Evolutionary conservation across 2,113 vertebrate species (phyloP), one percentile per base, ranked within the genome.

Genomic region (Urocolius indicus): DNA sequence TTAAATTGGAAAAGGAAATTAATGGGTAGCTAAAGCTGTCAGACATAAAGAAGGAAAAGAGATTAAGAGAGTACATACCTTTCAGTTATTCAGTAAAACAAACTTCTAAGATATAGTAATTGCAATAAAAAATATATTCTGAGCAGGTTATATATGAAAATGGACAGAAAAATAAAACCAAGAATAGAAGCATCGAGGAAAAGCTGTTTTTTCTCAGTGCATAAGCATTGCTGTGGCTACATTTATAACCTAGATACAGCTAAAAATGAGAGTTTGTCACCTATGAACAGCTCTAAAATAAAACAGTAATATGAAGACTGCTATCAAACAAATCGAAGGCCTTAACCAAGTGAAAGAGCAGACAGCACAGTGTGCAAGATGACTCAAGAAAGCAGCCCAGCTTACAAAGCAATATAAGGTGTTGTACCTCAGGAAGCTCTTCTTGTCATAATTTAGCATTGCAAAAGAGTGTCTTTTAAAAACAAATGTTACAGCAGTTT

Each of bases 1-100:
- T 71, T 78, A 72, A 95, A 86, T 32, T 78, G 52, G 83, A 94
- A 89, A 80, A 76, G 55, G 26, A 80, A 84, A 91, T 59, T 84
- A 78, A 15, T 54, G 18, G 48, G 68, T 32, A 92, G 57, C 22
- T 75, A 45, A 84, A 68, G 36, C 36, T 54, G 67, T 15, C 0
- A 4, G 38, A 75, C 49, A 55, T 48, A 74, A 52, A 66, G 27
- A 83, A 51, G 6, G 22, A 55, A 91, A 88, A 67, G 87, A 32
- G 22, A 46, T 13, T 59, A 52, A 85, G 13, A 34, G 9, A 58
- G 29, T 71, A 86, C 41, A 83, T 66, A 88, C n/a, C 27, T 85
- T 90, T 83, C 62, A 85, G 45, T 34, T 86, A 73, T 66, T 88
- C 65, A 69, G 22, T 66, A 91, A 46, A 19, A 94, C 10, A 79